Conservation (phyloP, 1,140 invertebrate species). For the Ctenoplectra terminalis region DNA sequence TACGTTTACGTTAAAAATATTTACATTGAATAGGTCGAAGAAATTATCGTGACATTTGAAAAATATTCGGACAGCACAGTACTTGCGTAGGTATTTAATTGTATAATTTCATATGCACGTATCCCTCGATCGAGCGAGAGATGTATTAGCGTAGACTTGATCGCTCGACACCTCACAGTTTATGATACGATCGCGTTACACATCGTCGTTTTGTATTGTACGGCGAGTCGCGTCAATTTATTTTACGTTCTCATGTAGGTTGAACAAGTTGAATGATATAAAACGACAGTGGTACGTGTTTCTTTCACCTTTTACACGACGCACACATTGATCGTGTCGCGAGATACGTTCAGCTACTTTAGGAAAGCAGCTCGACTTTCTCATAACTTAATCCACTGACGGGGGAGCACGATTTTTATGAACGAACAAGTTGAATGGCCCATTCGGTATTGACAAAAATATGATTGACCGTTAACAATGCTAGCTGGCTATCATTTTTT, state of each 20-base stretch:
- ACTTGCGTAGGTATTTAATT: neutral
- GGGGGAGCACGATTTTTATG: slow-evolving; percentile 19
- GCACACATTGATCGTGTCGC: slow-evolving; percentile 60
- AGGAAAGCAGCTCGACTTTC: slow-evolving; percentile 61
- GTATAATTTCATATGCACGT: slow-evolving; percentile 5
- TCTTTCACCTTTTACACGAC: slow-evolving; percentile 62
- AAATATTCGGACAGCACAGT: neutral
- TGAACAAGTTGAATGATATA: slow-evolving; percentile 61
- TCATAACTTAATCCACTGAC: slow-evolving; percentile 42
- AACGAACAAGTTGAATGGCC: slow-evolving; percentile 2
- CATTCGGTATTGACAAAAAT: neutral
- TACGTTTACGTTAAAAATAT: neutral
- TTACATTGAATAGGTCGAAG: neutral
- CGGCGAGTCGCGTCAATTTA: slow-evolving; percentile 45
- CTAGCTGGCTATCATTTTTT: too few species aligned
- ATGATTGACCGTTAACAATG: neutral
- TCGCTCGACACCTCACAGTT: slow-evolving; percentile 40
- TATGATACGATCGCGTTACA: slow-evolving; percentile 58
- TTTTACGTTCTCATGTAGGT: slow-evolving; percentile 51
- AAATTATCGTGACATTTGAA: neutral
- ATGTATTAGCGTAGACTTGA: slow-evolving; percentile 33
- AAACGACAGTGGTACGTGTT: slow-evolving; percentile 61
- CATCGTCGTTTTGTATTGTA: slow-evolving; percentile 46
- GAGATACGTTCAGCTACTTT: slow-evolving; percentile 62
- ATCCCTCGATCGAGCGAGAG: neutral